Evolutionary conservation across 2,888 invertebrate species (phyloP).

Genomic region (Hypercompe scribonia): DNA sequence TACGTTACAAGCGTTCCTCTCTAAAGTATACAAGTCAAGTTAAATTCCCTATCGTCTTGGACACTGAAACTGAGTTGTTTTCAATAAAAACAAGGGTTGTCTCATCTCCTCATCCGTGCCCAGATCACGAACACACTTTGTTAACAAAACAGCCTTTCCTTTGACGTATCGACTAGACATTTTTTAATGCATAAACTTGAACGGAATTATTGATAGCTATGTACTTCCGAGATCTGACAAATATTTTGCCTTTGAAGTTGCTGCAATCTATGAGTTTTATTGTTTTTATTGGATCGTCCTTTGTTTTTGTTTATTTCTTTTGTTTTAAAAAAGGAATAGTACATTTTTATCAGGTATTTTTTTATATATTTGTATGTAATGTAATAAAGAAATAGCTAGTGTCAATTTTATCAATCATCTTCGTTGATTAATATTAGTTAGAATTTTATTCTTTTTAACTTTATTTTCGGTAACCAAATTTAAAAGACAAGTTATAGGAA

Average conservation of each 20-base stretch:
- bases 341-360: not conserved
- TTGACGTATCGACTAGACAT: conserved; percentile 76
- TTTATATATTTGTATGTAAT: too few relatives aligned
- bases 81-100: conserved; percentile 82
- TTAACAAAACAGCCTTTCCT: conserved; percentile 82
- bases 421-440: not conserved
- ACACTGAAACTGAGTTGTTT: conserved; percentile 79
- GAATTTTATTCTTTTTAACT: too few relatives aligned
- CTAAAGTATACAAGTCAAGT: conserved; percentile 37
- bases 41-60: conserved; percentile 65
- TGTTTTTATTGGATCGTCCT: conserved; percentile 38
- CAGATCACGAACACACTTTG: conserved; percentile 83
- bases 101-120: conserved; percentile 73
- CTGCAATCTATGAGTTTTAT: conserved; percentile 41
- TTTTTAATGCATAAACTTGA: conserved; percentile 83
- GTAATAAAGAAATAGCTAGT: not conserved
- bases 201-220: conserved; percentile 79
- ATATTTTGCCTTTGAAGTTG: conserved; percentile 69
- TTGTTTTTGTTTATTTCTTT: not conserved
- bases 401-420: not conserved
- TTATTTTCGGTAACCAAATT: too few relatives aligned
- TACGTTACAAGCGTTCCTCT: conserved; percentile 5
- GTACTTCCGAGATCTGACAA: conserved; percentile 51
- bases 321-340: not conserved
- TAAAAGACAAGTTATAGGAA: too few relatives aligned